Conservation (phyloP, 2,113 vertebrate genomes). For the Trinectes maculatus region DNA sequence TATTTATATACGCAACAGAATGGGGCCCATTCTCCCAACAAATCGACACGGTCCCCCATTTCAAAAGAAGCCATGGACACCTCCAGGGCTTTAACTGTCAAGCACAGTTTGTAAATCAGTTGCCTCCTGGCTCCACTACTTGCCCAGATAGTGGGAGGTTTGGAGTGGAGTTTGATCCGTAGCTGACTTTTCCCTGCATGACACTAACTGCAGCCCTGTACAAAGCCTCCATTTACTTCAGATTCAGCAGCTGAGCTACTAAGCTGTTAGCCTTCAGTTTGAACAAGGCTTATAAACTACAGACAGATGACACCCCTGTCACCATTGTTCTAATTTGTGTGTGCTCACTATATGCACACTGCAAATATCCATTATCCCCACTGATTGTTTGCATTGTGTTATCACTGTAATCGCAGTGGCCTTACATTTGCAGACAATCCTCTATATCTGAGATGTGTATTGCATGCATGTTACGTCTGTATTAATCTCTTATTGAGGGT, state of each 20-base stretch:
- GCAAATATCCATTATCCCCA: constrained; percentile 48
- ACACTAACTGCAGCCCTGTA: constrained; percentile 25
- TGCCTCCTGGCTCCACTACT: not conserved
- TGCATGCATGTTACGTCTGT: not conserved
- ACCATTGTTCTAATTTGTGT: not conserved
- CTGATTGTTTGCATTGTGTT: constrained; percentile 21
- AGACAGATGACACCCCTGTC: constrained; percentile 22
- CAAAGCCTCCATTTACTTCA: constrained; percentile 26
- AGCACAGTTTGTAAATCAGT: constrained; percentile 4
- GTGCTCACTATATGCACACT: not conserved
- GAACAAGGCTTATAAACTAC: constrained; percentile 38
- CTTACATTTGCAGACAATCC: constrained; percentile 2
- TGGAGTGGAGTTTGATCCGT: constrained; percentile 40
- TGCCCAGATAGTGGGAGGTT: constrained; percentile 16
- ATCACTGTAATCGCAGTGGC: constrained; percentile 1
- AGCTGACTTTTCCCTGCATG: constrained; percentile 42
- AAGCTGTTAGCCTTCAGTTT: constrained; percentile 39
- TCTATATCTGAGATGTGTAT: not conserved
- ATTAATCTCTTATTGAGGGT: not conserved
- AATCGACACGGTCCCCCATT: not conserved
- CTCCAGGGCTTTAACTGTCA: not conserved
- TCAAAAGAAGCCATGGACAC: not conserved
- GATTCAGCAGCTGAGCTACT: constrained; percentile 30
- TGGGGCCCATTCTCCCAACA: not conserved
- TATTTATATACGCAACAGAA: constrained; percentile 1